Percentiles rank a stretch among this genome's conserved stretches.
Evolutionary conservation across 2,797 vertebrate genomes (phyloP).

Genomic region (Setipinna tenuifilis): DNA sequence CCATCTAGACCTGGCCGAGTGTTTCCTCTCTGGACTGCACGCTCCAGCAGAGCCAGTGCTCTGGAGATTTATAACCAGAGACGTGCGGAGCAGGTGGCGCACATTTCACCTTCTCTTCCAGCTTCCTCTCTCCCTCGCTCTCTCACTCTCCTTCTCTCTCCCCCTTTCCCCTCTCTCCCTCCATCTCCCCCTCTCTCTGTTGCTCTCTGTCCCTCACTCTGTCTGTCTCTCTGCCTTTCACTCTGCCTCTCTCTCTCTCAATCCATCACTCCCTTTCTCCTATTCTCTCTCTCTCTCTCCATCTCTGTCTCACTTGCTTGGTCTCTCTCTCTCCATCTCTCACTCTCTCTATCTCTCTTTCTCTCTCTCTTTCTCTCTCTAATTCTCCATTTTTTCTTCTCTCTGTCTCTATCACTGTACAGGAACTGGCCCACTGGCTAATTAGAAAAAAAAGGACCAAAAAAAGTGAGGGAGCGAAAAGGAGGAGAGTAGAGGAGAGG

Average conservation of each 20-base stretch:
- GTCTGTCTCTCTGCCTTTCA: neutral
- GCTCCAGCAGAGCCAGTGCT: conserved; percentile 49
- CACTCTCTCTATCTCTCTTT: conserved; percentile 21
- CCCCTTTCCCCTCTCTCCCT: conserved; percentile 51
- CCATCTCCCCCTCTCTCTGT: conserved; percentile 30
- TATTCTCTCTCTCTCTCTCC: neutral
- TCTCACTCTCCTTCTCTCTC: neutral
- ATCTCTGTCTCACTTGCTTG: neutral
- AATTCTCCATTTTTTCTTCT: conserved; percentile 9
- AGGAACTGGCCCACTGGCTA: conserved; percentile 63
- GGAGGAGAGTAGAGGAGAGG: neutral
- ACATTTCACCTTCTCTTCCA: conserved; percentile 54
- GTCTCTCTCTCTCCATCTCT: conserved; percentile 19
- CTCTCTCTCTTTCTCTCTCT: conserved; percentile 53
- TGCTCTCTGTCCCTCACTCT: conserved; percentile 46
- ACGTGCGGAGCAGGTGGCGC: conserved; percentile 79
- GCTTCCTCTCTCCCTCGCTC: conserved; percentile 20
- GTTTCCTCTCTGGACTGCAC: conserved; percentile 42
- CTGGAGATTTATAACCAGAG: conserved; percentile 65
- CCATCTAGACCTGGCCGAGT: conserved; percentile 24
- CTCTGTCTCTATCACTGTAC: conserved; percentile 41
- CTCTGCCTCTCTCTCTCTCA: neutral
- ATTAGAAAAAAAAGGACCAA: conserved; percentile 54
- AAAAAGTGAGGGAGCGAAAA: neutral
- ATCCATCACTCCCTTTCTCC: conserved; percentile 33